Base-by-base conservation (phyloP, 2,888 invertebrate species). In the Trichopria drosophilae region DNA sequence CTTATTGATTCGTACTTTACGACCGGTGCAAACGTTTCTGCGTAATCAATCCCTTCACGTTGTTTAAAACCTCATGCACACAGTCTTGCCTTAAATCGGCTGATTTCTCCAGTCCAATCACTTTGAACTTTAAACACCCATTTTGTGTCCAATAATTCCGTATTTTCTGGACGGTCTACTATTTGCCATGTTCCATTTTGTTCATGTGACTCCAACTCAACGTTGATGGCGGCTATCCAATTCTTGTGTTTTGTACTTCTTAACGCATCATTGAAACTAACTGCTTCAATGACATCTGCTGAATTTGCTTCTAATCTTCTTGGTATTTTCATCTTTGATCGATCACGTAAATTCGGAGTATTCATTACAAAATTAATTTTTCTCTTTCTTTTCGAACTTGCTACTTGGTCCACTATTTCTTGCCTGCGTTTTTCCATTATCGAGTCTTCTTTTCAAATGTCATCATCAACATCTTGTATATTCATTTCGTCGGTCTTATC, bases 91-190 rank as follows among this genome's bases (percentile, higher is more conserved):
- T 55, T 59, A 28, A 37, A 53, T 12, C 46, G 15, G 4, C 12
- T 51, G 6, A 49, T 28, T 16, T 20, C 32, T 2, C 55, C 58
- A 20, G 31, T 39, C 24, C 45, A 19, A 28, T 59, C 57, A 29
- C 36, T 37, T 40, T 47, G 23, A 0, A 36, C 19, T 9, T 46
- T 44, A 13, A 61, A 62, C 3, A 60, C 54, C 61, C 61, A 58
- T 16, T 44, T 53, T 1, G 48, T 56, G 10, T 53, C 56, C 9
- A 60, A 50, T 2, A 43, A 13, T 16, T 40, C 28, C 39, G 44
- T 41, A 1, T 40, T 29, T 9, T 34, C 12, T 7, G 18, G 39
- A 18, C 43, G 40, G 2, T 40, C 12, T 6, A 59, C 53, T 6
- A 59, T 35, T 1, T 34, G 31, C 59, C 58, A 60, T 0, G 55